phyloP scores from a whole-genome alignment of 2,113 vertebrate genomes.

The Edolisoma coerulescens region DNA sequence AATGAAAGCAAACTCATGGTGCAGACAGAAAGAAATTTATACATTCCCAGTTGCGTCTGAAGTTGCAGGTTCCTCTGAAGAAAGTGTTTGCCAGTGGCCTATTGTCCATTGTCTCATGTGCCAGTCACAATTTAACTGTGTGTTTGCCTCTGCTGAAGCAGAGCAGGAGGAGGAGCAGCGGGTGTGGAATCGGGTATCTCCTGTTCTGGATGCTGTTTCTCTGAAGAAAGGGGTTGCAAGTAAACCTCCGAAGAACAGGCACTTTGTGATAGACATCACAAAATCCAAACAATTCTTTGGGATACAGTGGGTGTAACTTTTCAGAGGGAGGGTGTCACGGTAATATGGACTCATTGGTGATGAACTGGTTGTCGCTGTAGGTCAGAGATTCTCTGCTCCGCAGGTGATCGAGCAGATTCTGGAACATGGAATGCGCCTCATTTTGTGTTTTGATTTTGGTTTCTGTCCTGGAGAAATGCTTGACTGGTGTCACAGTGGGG shows the following conservation, averaged over 20 bases:
- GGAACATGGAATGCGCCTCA: not conserved
- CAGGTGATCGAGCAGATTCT: not conserved
- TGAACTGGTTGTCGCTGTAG: not conserved
- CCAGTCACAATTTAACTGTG: not conserved
- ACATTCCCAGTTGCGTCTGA: not conserved
- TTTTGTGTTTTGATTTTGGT: not conserved
- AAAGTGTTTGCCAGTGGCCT: not conserved
- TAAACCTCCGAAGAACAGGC: not conserved
- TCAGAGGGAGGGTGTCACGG: not conserved
- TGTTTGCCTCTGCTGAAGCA: not conserved
- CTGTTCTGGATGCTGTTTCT: not conserved
- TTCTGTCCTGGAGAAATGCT: not conserved
- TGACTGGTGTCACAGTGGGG: not conserved
- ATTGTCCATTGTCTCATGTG: not conserved
- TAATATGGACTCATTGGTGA: accelerated
- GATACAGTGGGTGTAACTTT: not conserved
- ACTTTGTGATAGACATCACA: not conserved
- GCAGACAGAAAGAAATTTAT: not conserved
- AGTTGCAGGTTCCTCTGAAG: not conserved
- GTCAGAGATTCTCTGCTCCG: not conserved
- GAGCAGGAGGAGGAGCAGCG: not conserved
- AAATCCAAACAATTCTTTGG: not conserved
- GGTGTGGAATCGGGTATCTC: not conserved
- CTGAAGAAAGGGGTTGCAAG: not conserved
- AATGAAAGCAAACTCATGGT: not conserved